phyloP scores from a whole-genome alignment of 2,888 invertebrate genomes.

The Leptarthrus brevirostris region DNA sequence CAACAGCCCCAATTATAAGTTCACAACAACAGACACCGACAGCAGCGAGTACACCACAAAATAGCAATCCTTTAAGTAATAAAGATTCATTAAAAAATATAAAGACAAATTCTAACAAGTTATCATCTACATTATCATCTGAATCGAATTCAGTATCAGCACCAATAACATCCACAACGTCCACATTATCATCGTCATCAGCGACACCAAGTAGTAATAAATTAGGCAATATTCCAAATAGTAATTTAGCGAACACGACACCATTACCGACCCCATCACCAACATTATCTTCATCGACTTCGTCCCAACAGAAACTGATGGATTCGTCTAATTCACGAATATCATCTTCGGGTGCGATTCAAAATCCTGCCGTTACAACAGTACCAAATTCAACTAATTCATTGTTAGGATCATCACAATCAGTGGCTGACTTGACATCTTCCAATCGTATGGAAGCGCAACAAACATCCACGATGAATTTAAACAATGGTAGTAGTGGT shows the following conservation, averaged over 20 bases:
- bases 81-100: slow-evolving; percentile 46
- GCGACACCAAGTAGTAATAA: slow-evolving; percentile 53
- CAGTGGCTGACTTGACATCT: slow-evolving; percentile 28
- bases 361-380: slow-evolving; percentile 48
- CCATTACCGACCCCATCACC: slow-evolving; percentile 58
- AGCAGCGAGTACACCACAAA: slow-evolving; percentile 61
- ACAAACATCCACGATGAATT: slow-evolving; percentile 48
- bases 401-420: slow-evolving; percentile 30
- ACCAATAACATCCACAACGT: slow-evolving; percentile 61
- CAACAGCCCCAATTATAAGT: slow-evolving; percentile 57
- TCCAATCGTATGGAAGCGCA: slow-evolving; percentile 49
- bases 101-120: slow-evolving; percentile 47
- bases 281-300: slow-evolving; percentile 54
- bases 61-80: slow-evolving; percentile 43
- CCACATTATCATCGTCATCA: slow-evolving; percentile 57
- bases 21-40: slow-evolving; percentile 64
- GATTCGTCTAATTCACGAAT: slow-evolving; percentile 49
- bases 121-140: slow-evolving; percentile 53
- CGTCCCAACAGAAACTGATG: slow-evolving; percentile 49
- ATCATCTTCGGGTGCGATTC: slow-evolving; percentile 19
- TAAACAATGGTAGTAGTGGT: slow-evolving; percentile 59
- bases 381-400: slow-evolving; percentile 42
- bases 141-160: slow-evolving; percentile 54
- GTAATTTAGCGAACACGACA: slow-evolving; percentile 51
- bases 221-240: slow-evolving; percentile 52